Evolutionary conservation across 2,113 vertebrate species (phyloP).

Genomic region (Delphinus delphis): DNA sequence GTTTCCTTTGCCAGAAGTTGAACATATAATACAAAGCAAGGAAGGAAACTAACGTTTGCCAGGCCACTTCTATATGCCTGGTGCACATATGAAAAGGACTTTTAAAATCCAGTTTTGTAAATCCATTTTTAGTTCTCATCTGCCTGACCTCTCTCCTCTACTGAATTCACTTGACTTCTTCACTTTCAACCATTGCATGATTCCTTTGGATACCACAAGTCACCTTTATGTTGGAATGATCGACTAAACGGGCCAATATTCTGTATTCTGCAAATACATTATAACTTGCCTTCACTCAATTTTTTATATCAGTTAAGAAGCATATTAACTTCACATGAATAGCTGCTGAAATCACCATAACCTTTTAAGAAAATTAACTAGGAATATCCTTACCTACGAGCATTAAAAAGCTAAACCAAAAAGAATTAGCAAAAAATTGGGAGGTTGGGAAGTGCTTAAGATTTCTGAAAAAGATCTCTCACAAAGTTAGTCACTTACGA

Average conservation of each 20-base stretch:
- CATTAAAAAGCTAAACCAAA: slow-evolving; percentile 1
- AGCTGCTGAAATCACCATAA: background rate
- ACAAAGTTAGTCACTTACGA: background rate
- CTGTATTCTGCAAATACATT: background rate
- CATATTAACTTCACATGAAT: background rate
- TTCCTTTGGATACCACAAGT: slow-evolving; percentile 6
- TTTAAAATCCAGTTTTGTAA: background rate
- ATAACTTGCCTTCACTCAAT: slow-evolving; percentile 2
- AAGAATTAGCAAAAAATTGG: background rate
- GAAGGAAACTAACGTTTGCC: background rate
- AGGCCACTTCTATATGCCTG: background rate
- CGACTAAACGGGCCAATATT: background rate
- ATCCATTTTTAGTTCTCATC: background rate
- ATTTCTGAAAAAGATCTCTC: background rate
- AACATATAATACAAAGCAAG: background rate
- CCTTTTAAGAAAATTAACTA: background rate
- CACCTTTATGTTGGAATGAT: background rate
- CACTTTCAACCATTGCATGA: background rate
- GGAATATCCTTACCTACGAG: background rate
- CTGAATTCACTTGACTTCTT: background rate
- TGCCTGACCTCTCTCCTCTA: background rate
- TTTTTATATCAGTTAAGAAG: background rate
- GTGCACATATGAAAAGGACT: background rate
- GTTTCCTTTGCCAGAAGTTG: background rate
- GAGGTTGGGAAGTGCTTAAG: background rate